Conservation (phyloP, 2,797 vertebrate species). For the Lepidocolaptes lacrymiger region DNA sequence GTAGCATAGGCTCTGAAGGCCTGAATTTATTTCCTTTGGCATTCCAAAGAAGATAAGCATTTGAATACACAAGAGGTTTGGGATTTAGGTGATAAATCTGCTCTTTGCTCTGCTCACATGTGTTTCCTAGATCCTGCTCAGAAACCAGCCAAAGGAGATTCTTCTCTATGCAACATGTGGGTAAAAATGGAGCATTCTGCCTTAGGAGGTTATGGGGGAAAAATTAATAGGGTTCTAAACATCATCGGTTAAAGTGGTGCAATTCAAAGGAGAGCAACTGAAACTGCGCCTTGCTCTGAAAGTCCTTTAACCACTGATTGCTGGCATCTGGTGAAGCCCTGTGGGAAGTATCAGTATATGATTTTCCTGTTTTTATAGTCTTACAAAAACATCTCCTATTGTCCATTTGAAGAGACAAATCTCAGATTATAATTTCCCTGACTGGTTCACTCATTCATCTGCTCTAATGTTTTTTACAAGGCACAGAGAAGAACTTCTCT, state of each 20-base stretch:
- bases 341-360: not conserved
- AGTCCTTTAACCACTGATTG: not conserved
- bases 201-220: not conserved
- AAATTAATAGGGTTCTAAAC: not conserved
- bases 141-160: not conserved
- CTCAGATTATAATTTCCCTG: not conserved
- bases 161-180: not conserved
- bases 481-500: not conserved
- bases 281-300: not conserved
- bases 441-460: not conserved
- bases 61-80: not conserved
- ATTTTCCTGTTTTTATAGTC: not conserved
- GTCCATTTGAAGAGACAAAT: constrained; percentile 1
- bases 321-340: not conserved
- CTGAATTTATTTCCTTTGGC: not conserved
- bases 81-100: not conserved
- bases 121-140: not conserved
- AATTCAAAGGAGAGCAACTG: not conserved
- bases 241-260: not conserved
- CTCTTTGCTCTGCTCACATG: not conserved
- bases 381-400: not conserved
- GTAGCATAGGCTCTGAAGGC: not conserved
- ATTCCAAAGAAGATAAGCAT: not conserved
- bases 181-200: not conserved
- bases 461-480: not conserved